phyloP scores from a whole-genome alignment of 2,113 vertebrate species.

The Laticauda laticaudata region DNA sequence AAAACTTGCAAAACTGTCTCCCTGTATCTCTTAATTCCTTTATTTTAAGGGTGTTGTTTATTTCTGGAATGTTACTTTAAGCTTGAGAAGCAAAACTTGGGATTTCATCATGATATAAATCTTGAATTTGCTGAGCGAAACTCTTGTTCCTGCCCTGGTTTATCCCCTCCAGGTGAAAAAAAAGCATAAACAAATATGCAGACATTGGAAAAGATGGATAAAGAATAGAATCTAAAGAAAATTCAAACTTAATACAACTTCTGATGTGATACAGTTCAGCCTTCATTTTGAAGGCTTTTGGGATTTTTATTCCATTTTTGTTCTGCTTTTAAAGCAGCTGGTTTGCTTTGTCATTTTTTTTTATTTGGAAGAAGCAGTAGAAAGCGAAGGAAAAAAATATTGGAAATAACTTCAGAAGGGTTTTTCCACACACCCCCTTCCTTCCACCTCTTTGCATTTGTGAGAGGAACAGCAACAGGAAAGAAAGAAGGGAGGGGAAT shows the following conservation, averaged over 20 bases:
- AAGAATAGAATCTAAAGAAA: background rate
- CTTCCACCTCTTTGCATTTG: conserved; percentile 47
- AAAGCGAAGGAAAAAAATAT: conserved; percentile 6
- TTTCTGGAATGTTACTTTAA: background rate
- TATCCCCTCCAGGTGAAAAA: background rate
- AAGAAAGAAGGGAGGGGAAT: conserved; percentile 1
- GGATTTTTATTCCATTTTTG: conserved; percentile 18
- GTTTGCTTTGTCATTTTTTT: conserved; percentile 40
- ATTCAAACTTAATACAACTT: conserved; percentile 45
- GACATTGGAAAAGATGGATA: background rate
- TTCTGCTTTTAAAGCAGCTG: conserved; percentile 29
- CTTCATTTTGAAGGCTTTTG: conserved; percentile 4
- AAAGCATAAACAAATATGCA: background rate
- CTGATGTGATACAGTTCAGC: fast-evolving
- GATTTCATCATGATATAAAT: background rate
- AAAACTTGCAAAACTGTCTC: background rate
- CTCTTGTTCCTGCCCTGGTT: background rate
- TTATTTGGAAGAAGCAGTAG: conserved; percentile 6
- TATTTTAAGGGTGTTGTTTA: background rate
- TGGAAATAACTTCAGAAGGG: conserved; percentile 53
- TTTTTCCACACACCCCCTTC: background rate
- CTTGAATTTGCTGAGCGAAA: background rate
- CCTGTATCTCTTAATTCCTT: background rate
- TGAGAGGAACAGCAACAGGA: conserved; percentile 13
- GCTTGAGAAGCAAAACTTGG: background rate